Conservation (phyloP, 2,888 invertebrate genomes). For the Diplazon laetatorius region DNA sequence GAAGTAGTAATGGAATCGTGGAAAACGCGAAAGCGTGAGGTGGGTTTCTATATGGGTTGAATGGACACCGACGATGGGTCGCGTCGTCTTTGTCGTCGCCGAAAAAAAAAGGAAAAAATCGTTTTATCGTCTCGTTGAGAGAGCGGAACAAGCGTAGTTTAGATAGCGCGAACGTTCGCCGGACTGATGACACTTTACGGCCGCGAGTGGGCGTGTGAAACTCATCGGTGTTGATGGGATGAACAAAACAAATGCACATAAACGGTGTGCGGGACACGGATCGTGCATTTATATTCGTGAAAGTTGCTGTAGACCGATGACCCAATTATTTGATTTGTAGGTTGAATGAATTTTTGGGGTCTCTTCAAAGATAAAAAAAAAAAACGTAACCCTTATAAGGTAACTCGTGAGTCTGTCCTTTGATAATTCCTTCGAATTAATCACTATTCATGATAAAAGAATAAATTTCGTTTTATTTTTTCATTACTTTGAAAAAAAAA, state of each 20-base stretch:
- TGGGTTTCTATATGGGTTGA: not conserved
- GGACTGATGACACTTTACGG: conserved; percentile 31
- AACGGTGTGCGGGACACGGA: not conserved
- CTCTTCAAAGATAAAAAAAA: too few relatives aligned
- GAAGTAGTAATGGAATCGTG: not conserved
- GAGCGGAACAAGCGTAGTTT: conserved; percentile 43
- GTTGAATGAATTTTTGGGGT: too few relatives aligned
- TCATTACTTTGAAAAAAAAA: too few relatives aligned
- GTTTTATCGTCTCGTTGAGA: conserved; percentile 39
- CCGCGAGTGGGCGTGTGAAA: conserved; percentile 41
- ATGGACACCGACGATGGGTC: conserved; percentile 13
- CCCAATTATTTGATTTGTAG: too few relatives aligned
- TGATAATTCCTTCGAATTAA: too few relatives aligned
- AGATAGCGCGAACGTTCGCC: conserved; percentile 23
- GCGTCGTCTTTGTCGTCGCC: conserved; percentile 7
- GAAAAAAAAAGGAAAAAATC: conserved; percentile 4
- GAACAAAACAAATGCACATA: conserved; percentile 2
- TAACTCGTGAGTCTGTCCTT: too few relatives aligned
- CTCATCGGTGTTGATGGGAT: conserved; percentile 16
- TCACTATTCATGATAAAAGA: too few relatives aligned
- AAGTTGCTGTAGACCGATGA: too few relatives aligned
- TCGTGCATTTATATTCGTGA: not conserved
- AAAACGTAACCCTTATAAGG: too few relatives aligned
- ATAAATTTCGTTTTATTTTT: too few relatives aligned
- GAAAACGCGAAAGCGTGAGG: not conserved